These are phyloP conservation scores for Labeo calbasu DNA, from an alignment of 2,797 vertebrate genomes.

Conservation along the genomic window DNA sequence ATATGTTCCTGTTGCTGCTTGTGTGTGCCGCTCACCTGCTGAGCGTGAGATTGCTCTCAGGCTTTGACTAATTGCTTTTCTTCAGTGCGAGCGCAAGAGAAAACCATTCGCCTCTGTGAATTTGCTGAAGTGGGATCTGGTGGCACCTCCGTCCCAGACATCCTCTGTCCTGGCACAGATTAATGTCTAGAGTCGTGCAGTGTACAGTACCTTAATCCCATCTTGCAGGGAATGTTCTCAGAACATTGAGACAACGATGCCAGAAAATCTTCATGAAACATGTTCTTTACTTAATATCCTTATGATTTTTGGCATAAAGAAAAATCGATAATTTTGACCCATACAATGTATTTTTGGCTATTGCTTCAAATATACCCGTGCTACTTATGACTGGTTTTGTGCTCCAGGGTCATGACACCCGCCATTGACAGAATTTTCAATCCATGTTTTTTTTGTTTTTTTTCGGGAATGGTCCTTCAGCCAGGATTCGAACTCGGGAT, in stretches of 20 bases:
- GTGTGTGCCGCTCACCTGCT: constrained; percentile 54
- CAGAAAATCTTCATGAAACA: neutral
- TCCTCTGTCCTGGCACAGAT: constrained; percentile 63
- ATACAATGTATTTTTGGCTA: too few relatives aligned
- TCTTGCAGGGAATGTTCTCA: neutral
- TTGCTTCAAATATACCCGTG: too few relatives aligned
- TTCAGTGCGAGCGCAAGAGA: constrained; percentile 17
- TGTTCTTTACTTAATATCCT: too few relatives aligned
- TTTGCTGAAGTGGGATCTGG: constrained; percentile 45
- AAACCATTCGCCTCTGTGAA: constrained; percentile 21
- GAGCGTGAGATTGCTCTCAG: constrained; percentile 52
- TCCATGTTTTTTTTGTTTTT: too few relatives aligned
- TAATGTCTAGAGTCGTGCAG: constrained; percentile 68
- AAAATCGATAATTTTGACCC: too few relatives aligned
- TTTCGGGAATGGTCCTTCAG: too few relatives aligned
- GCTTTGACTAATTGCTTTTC: constrained; percentile 58
- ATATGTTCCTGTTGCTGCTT: neutral
- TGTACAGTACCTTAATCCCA: constrained; percentile 67
- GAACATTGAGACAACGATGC: neutral
- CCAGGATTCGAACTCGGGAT: too few relatives aligned
- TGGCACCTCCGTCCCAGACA: constrained; percentile 20
- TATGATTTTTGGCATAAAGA: too few relatives aligned
- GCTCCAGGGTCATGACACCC: too few relatives aligned
- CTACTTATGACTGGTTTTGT: too few relatives aligned
- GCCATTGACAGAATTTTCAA: too few relatives aligned